A percentile compares a stretch with the other conserved stretches of the same genome.
phyloP scores from a whole-genome alignment of 2,888 invertebrate species.

The Miltochrista miniata region DNA sequence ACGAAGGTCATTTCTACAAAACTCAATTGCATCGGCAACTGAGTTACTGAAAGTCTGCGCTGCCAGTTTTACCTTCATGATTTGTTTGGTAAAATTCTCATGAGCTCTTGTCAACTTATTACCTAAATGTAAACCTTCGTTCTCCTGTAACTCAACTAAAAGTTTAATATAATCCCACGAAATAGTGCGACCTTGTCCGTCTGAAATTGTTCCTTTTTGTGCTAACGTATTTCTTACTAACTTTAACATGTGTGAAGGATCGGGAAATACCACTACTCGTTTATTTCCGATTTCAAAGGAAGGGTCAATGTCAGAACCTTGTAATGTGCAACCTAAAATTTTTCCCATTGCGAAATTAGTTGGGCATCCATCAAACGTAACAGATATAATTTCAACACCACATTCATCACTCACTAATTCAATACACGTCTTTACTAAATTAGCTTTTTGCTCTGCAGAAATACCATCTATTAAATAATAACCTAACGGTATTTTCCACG shows the following conservation, averaged over 20 bases:
- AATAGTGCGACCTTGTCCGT: conserved; percentile 1
- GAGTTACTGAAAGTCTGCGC: too few species aligned
- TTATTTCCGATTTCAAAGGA: neutral
- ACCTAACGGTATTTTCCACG: neutral
- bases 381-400: neutral
- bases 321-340: neutral
- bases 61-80: too few species aligned
- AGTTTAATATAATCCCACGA: too few species aligned
- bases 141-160: too few species aligned
- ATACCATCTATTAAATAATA: conserved; percentile 1
- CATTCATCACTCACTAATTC: neutral
- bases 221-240: too few species aligned
- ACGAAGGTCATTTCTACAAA: too few species aligned
- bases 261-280: too few species aligned
- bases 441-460: neutral
- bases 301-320: neutral
- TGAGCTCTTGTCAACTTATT: too few species aligned
- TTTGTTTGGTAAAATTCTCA: too few species aligned
- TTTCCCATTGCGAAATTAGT: conserved; percentile 4
- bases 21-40: too few species aligned
- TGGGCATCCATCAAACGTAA: conserved; percentile 8
- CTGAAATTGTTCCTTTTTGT: conserved; percentile 4
- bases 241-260: too few species aligned
- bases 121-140: too few species aligned
- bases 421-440: neutral